Conservation (phyloP, 2,113 vertebrate species). For the Chelonoidis abingdonii region DNA sequence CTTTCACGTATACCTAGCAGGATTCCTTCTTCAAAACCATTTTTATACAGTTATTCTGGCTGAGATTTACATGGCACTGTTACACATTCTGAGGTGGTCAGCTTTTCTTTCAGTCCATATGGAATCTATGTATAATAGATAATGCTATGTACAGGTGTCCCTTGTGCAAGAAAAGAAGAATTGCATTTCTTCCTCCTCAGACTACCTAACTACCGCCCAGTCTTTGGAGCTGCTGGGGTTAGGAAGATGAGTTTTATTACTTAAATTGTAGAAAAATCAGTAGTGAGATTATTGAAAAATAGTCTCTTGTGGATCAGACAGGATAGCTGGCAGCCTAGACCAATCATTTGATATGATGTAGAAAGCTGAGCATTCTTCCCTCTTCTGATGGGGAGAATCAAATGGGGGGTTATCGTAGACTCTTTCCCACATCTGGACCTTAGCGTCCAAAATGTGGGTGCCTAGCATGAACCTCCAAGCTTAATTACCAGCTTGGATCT, state of each 20-base stretch:
- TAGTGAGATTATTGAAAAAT: not conserved
- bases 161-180: not conserved
- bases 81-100: not conserved
- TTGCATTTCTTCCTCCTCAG: not conserved
- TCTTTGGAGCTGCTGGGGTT: not conserved
- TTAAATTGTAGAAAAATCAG: fast-evolving
- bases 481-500: too few relatives aligned
- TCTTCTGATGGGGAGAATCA: not conserved
- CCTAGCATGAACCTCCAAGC: too few relatives aligned
- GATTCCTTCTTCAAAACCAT: not conserved
- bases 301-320: not conserved
- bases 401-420: not conserved
- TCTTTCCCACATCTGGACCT: too few relatives aligned
- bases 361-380: not conserved
- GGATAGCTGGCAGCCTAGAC: fast-evolving
- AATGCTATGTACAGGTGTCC: not conserved
- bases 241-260: not conserved
- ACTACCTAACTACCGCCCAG: not conserved
- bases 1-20: not conserved
- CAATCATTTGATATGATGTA: not conserved
- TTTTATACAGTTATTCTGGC: not conserved
- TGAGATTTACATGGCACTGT: fast-evolving
- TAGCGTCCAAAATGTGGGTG: too few relatives aligned
- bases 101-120: fast-evolving
- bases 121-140: not conserved